A percentile compares a stretch with the other conserved stretches of the same genome.
These are phyloP conservation scores for Plectropomus leopardus DNA, from an alignment of 2,113 vertebrate genomes.

Conservation along the genomic window DNA sequence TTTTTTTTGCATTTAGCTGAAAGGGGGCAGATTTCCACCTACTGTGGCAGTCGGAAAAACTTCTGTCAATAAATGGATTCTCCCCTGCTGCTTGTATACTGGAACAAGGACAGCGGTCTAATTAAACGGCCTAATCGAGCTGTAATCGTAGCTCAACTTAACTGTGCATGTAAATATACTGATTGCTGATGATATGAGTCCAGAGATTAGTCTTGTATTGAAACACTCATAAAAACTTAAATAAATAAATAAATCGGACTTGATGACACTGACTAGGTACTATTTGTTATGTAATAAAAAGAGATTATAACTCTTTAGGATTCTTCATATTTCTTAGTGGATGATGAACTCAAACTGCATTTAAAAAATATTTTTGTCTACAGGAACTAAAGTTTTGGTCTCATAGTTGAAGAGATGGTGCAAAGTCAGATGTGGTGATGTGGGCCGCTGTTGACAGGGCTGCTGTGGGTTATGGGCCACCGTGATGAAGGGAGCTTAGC, in stretches of 20 bases:
- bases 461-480: conserved; percentile 57
- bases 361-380: not conserved
- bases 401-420: conserved; percentile 34
- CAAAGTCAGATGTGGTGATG: conserved; percentile 67
- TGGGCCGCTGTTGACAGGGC: conserved; percentile 50
- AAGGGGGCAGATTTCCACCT: no score
- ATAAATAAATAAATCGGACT: no score
- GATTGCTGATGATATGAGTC: no score
- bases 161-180: no score
- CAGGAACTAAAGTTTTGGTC: conserved; percentile 50
- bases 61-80: no score
- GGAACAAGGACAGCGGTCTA: no score
- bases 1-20: no score
- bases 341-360: not conserved
- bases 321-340: not conserved
- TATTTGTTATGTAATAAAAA: not conserved
- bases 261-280: not conserved
- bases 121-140: no score
- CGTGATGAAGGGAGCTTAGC: conserved; percentile 72
- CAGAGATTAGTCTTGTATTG: not conserved
- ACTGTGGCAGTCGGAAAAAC: no score
- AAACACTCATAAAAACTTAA: not conserved
- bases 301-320: not conserved
- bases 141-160: no score
- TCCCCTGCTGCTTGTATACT: no score